Evolutionary conservation across 2,888 invertebrate species (phyloP), one percentile per base, ranked within the genome.

Genomic region (Physocephala rufipes): DNA sequence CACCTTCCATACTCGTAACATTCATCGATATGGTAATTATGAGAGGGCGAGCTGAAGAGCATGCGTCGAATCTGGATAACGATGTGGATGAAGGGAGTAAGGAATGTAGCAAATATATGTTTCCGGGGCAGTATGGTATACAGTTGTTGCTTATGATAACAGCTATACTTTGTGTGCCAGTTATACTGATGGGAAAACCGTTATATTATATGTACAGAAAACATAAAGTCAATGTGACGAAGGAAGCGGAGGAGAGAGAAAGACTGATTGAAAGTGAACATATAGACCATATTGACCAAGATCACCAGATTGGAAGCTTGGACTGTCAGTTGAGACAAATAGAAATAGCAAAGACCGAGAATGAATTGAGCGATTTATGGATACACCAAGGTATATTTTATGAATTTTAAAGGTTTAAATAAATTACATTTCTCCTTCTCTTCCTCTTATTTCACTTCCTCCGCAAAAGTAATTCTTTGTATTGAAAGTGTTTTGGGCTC

Each of bases 161-260:
- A 2, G 96, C 93, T 0, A 82, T 98, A 1, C 81, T 92, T 24
- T 95, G 95, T 82, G 89, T 98, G 59, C 98, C 99, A 0, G 91
- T 95, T 87, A 93, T 99, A 93, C 85, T 99, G 79, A 85, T 95
- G 0, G 94, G 93, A 30, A 99, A 97, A 83, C 99, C 99, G 0
- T 84, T 96, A 66, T 89, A 93, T 24, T 68, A 79, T 78, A 88
- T 95, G 72, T 87, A 62, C 7, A 24, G 91, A 80, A 74, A 75
- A 1, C 83, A 85, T 24, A 81, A 88, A 79, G 90, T 89, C 78
- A 87, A 88, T 12, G 73, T 73, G 19, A 71, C 68, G 9, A 58
- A 15, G 26, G 12, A 26, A 12, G 26, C 2, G 4, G 28, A 75
- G 1, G 76, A 80, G 43, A 9, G 4, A 0, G 74, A 73, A 1